A percentile compares a stretch with the other conserved stretches of the same genome.
Conservation (phyloP, 2,113 vertebrate genomes). For the Tonatia bakeri region DNA sequence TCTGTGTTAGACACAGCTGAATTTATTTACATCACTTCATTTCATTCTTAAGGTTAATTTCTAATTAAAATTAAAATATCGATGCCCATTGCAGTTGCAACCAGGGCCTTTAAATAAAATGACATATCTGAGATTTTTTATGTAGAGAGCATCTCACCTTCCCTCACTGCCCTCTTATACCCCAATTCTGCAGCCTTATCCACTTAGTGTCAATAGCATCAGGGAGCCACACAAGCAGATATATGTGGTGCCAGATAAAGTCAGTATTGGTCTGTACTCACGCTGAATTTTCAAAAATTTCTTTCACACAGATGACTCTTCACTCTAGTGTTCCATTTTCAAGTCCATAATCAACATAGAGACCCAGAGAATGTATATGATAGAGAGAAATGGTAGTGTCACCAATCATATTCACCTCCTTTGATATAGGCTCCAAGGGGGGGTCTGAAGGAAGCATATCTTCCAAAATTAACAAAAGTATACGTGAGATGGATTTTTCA, state of each 20-base stretch:
- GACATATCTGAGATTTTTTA: not conserved
- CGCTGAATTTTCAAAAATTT: not conserved
- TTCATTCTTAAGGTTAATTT: not conserved
- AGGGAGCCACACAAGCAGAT: not conserved
- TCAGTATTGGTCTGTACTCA: not conserved
- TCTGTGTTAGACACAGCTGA: not conserved
- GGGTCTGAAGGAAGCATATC: not conserved
- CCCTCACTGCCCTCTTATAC: not conserved
- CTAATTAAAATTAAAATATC: not conserved
- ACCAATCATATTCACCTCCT: not conserved
- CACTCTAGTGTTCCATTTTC: not conserved
- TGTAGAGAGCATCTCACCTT: not conserved
- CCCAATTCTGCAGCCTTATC: not conserved
- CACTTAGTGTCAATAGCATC: not conserved
- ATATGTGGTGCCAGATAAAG: not conserved
- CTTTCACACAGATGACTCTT: not conserved
- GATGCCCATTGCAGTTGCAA: not conserved
- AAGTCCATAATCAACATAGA: not conserved
- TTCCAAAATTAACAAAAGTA: not conserved
- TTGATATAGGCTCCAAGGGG: not conserved
- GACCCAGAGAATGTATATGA: not conserved
- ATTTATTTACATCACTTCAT: not conserved
- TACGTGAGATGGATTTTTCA: not conserved
- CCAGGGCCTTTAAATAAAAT: not conserved
- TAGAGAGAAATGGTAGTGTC: not conserved